Base-by-base conservation (phyloP, 2,797 vertebrate genomes). In the Protosalanx chinensis region DNA sequence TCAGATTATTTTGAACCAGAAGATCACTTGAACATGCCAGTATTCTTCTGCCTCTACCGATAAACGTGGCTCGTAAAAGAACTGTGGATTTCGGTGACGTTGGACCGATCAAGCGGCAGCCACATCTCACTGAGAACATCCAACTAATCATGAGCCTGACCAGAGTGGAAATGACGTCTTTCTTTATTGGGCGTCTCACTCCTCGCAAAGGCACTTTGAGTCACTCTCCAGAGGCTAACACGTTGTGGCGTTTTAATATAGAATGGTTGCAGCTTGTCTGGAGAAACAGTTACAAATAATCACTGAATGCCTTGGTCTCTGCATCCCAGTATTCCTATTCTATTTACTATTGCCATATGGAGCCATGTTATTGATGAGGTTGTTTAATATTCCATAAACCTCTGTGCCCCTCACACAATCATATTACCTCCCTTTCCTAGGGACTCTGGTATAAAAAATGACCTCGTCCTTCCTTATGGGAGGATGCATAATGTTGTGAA, bases 131-230 rank as follows among this genome's bases (percentile, higher is more conserved):
- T 32, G 6, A 29, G 49, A 18, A 67, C 68, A 66, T 59, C 67
- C 72, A 81, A 80, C 79, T 79, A 66, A 75, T 72, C 46, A n/a
- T 64, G 76, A 79, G 70, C 33, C 70, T 84, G 83, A 84, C 75
- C 75, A 72, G 81, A 88, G 81, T 79, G 65, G 71, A 84, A 82
- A 81, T 84, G 87, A 86, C 85, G 86, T 81, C 79, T 76, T 83
- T 84, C 78, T 83, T 87, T 88, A 88, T 81, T 82, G 80, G 79
- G 70, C 30, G 46, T 15, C 61, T 89, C 86, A 84, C 80, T 87
- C 82, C 82, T 77, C 84, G 80, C 81, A 84, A 87, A 90, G 85
- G 81, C 81, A 86, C 85, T 84, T 76, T 89, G 85, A 89, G 78
- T 91, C 83, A 88, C 82, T 81, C 84, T 20, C 73, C 69, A 84